These are phyloP conservation scores for Clarias gariepinus DNA, from an alignment of 2,113 vertebrate species.

Conservation along the genomic window DNA sequence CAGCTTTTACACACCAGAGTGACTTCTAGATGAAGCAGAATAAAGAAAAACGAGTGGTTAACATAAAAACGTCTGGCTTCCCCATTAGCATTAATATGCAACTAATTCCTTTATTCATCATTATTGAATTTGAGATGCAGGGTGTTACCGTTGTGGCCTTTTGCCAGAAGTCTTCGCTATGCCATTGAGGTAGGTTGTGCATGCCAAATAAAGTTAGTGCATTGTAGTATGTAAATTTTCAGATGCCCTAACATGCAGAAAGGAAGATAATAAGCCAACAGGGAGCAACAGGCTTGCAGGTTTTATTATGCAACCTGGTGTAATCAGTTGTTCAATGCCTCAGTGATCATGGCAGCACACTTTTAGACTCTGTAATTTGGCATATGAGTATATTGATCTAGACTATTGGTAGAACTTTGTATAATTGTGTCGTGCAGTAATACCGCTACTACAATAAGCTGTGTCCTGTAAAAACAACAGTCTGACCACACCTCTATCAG, in stretches of 20 bases:
- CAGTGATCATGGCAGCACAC: constrained; percentile 23
- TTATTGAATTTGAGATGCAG: neutral
- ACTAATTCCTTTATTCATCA: neutral
- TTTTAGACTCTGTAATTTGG: neutral
- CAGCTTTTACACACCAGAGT: neutral
- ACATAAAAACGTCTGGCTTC: neutral
- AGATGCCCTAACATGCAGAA: constrained; percentile 21
- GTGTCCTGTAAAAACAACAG: neutral
- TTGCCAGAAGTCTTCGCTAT: neutral
- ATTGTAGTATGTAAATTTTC: constrained; percentile 22
- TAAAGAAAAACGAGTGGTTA: neutral
- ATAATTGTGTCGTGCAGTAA: neutral
- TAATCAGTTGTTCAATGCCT: constrained; percentile 24
- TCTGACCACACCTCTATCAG: neutral
- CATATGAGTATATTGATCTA: neutral
- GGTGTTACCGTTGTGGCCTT: neutral
- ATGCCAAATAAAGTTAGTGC: constrained; percentile 18
- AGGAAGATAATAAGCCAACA: constrained; percentile 20
- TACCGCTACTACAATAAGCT: no score
- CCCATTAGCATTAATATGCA: neutral
- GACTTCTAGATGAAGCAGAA: neutral
- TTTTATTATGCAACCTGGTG: constrained; percentile 29
- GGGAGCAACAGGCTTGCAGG: constrained; percentile 20
- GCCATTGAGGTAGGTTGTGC: constrained; percentile 8
- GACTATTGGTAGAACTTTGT: neutral